Evolutionary conservation across 2,113 vertebrate species (phyloP).

Genomic region (Zapornia atra): DNA sequence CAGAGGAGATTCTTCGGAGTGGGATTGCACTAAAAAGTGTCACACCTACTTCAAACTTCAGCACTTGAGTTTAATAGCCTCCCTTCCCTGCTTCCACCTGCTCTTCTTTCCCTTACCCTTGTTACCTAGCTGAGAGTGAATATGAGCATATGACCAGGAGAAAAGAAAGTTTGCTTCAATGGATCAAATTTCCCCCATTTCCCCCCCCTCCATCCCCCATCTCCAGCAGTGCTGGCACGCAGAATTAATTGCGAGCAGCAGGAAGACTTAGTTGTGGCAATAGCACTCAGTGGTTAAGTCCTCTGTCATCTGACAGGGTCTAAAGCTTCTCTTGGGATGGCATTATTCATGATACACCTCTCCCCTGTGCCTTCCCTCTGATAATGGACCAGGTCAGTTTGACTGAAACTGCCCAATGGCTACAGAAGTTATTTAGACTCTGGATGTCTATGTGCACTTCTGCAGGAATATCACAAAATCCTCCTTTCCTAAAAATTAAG

Average conservation of each 20-base stretch:
- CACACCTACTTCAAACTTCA: background rate
- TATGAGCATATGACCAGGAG: background rate
- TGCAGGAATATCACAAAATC: background rate
- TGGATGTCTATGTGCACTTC: background rate
- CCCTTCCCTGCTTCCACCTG: background rate
- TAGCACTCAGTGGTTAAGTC: background rate
- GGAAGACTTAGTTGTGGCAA: background rate
- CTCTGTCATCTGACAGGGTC: background rate
- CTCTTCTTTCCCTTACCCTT: background rate
- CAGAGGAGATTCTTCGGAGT: background rate
- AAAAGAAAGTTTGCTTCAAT: conserved; percentile 53
- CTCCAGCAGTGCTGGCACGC: conserved; percentile 6
- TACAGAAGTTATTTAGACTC: background rate
- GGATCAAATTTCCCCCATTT: conserved; percentile 6
- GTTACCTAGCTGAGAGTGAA: background rate
- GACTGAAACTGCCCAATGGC: background rate
- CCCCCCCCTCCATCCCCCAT: too few relatives aligned
- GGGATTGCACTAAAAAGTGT: background rate
- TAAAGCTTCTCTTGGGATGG: background rate
- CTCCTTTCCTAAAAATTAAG: background rate
- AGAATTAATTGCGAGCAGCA: conserved; percentile 6
- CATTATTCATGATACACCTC: background rate
- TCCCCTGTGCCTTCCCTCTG: background rate
- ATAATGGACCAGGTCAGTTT: background rate
- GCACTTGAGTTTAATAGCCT: background rate